A percentile compares a stretch with the other conserved stretches of the same genome.
phyloP scores from a whole-genome alignment of 2,888 invertebrate species.

The Laspeyria flexula region DNA sequence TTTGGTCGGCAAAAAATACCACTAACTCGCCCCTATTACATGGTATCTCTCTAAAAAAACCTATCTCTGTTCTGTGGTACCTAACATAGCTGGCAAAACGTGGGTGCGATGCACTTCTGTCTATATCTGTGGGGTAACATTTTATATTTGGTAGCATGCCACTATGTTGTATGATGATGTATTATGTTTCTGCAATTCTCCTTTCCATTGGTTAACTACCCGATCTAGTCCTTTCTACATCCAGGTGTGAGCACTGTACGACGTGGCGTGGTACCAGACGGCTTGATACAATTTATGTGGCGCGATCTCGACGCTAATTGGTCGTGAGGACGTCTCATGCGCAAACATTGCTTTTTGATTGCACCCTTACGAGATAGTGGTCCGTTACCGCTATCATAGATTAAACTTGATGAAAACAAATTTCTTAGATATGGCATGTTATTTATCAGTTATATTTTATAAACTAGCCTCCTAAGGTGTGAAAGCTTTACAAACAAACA shows the following conservation, averaged over 20 bases:
- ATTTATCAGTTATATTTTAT: neutral
- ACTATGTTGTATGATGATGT: no score
- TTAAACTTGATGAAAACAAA: neutral
- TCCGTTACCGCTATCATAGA: conserved; percentile 20
- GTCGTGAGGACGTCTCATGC: conserved; percentile 70
- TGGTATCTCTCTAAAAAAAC: no score
- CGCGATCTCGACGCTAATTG: conserved; percentile 75
- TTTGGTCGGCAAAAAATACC: no score
- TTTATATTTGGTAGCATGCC: no score
- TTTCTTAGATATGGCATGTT: neutral
- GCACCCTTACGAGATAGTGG: conserved; percentile 49
- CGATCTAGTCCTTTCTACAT: conserved; percentile 42
- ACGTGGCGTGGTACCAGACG: conserved; percentile 54
- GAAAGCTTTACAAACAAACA: no score
- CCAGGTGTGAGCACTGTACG: conserved; percentile 31
- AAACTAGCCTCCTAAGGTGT: no score
- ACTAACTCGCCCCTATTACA: no score
- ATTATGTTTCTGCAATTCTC: no score
- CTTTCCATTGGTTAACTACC: neutral
- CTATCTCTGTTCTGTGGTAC: no score
- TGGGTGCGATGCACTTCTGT: no score
- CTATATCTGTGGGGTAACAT: no score
- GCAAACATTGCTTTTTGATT: conserved; percentile 73
- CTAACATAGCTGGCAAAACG: no score
- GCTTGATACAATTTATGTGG: conserved; percentile 78